Conservation (phyloP, 1,140 invertebrate genomes). For the Drosophila kanapiae region DNA sequence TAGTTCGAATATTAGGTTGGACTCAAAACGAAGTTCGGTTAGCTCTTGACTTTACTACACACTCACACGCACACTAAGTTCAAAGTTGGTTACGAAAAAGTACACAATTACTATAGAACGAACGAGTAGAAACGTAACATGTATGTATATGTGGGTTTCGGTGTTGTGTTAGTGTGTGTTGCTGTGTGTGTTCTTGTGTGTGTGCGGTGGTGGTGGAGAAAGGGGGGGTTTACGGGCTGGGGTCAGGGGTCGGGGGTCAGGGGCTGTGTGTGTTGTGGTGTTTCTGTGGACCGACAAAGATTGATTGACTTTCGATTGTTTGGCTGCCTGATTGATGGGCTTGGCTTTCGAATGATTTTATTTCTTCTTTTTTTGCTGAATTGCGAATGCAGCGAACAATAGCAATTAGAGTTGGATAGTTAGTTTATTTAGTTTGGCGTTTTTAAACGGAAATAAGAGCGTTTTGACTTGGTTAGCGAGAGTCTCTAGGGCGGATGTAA, state of each 20-base stretch:
- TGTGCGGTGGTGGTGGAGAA: conserved; percentile 25
- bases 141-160: conserved; percentile 23
- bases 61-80: conserved; percentile 72
- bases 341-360: conserved; percentile 22
- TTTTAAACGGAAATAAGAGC: conserved; percentile 29
- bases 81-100: conserved; percentile 69
- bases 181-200: conserved; percentile 18
- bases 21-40: conserved; percentile 45
- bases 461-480: conserved; percentile 10
- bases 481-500: conserved; percentile 15
- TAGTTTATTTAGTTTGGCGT: conserved; percentile 31
- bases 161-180: conserved; percentile 23
- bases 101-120: conserved; percentile 75
- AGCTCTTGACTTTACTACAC: conserved; percentile 65
- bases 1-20: conserved; percentile 37
- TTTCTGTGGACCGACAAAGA: conserved; percentile 39
- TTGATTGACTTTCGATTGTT: conserved; percentile 57
- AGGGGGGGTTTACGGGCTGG: conserved; percentile 3
- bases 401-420: conserved; percentile 51
- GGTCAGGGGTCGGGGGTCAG: conserved; percentile 6
- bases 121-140: conserved; percentile 70
- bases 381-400: conserved; percentile 47
- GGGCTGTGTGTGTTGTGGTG: conserved; percentile 26
- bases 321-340: conserved; percentile 48
- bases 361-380: conserved; percentile 12